phyloP scores from a whole-genome alignment of 2,888 invertebrate genomes.

The Bibio marci region DNA sequence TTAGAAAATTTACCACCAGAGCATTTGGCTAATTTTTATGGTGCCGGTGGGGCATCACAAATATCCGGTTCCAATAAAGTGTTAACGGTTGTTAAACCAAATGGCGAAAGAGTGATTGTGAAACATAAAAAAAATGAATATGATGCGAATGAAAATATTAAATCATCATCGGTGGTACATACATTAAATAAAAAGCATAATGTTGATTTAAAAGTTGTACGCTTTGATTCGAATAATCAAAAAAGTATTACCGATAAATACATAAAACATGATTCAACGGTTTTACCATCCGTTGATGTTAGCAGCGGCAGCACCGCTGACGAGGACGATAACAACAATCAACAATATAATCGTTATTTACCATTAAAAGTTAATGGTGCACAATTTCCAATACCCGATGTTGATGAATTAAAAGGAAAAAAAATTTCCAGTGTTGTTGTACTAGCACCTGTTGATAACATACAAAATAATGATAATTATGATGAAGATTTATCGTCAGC shows the following conservation, averaged over 20 bases:
- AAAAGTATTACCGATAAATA: conserved; percentile 59
- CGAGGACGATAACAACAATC: no score
- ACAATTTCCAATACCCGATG: conserved; percentile 69
- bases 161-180: conserved; percentile 7
- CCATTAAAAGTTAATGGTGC: conserved; percentile 72
- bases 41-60: conserved; percentile 63
- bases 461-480: conserved; percentile 21
- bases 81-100: conserved; percentile 45
- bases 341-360: conserved; percentile 65
- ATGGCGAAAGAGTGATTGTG: conserved; percentile 36
- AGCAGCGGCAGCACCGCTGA: no score
- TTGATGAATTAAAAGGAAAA: conserved; percentile 53
- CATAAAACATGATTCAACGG: conserved; percentile 52
- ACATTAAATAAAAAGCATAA: conserved; percentile 35
- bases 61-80: conserved; percentile 52
- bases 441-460: conserved; percentile 62
- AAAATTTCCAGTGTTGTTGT: conserved; percentile 74
- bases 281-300: conserved; percentile 55
- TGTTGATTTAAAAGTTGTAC: conserved; percentile 72
- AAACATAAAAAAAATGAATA: conserved; percentile 32
- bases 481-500: conserved; percentile 8
- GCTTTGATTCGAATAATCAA: conserved; percentile 57
- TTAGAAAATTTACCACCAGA: conserved; percentile 70
- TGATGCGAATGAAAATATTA: conserved; percentile 26
- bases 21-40: conserved; percentile 71